phyloP scores from a whole-genome alignment of 2,113 vertebrate genomes.

The Cyanoderma ruficeps region DNA sequence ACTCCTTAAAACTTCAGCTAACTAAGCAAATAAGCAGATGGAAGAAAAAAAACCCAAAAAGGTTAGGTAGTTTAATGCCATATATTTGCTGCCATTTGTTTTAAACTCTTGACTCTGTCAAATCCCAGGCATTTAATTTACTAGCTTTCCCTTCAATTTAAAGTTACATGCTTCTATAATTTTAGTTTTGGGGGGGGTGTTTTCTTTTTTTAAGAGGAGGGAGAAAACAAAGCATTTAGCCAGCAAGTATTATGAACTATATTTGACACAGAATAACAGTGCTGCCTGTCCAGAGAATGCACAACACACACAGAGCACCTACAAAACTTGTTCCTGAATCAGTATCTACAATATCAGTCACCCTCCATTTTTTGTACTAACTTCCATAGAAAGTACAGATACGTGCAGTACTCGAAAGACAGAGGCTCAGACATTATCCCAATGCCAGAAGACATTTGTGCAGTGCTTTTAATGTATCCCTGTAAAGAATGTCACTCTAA shows the following conservation, averaged over 20 bases:
- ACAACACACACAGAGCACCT: neutral
- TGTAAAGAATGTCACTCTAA: neutral
- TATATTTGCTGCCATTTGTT: neutral
- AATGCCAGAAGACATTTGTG: neutral
- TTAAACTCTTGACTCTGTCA: neutral
- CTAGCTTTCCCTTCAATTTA: slow-evolving; percentile 29
- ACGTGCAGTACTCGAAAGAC: neutral
- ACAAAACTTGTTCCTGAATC: neutral
- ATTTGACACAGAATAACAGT: neutral
- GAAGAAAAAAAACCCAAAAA: neutral
- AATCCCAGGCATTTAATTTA: slow-evolving; percentile 17
- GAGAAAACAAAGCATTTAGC: neutral
- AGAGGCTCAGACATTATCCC: neutral
- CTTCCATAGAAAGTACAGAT: neutral
- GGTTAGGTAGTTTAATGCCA: neutral
- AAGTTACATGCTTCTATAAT: slow-evolving; percentile 38
- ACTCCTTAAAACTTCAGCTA: neutral
- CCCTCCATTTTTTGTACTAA: neutral
- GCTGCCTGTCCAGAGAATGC: neutral
- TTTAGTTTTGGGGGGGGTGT: neutral
- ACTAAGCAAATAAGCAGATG: neutral
- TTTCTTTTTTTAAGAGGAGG: neutral
- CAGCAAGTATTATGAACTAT: neutral
- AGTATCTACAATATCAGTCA: neutral
- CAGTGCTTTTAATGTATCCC: neutral